Evolutionary conservation across 2,113 vertebrate species (phyloP), one percentile per base, ranked within the genome.

Genomic region (Paedocypris sp.): DNA sequence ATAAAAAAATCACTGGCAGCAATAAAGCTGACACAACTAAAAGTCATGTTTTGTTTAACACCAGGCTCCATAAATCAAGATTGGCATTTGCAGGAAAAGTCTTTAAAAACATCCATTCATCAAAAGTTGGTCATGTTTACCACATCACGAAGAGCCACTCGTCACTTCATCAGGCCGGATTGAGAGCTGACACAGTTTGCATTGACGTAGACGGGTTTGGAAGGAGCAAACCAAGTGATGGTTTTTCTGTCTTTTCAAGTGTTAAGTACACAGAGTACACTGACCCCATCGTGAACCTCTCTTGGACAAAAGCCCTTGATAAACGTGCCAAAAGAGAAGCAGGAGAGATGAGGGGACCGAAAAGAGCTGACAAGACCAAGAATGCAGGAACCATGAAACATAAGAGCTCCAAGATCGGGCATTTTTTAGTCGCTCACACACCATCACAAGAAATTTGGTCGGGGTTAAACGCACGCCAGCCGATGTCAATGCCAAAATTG

Each of bases 271-370:
- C 42, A 11, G 23, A 29, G 41, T 26, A 43, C 43, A 32, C 58
- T 66, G 68, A 62, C 58, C 45, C 28, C 8, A 19, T 41, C 15
- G 9, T 70, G 63, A 70, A 66, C 63, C 54, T 57, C 10, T 20
- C 22, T 26, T 32, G 54, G 54, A 48, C 57, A 62, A 61, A 61
- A 51, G 51, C 45, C 33, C 29, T 29, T 4, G 28, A 20, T 13
- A 19, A 57, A 20, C 22, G 11, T 57, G 39, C 10, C 39, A 57
- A 6, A n/a, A 18, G 52, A 10, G 13, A 54, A 10, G 22, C 4
- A 32, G 25, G 47, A 50, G 47, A 49, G 16, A 38, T 13, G n/a
- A 38, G 35, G 4, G 38, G 38, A 18, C 3, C 6, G 13, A 23
- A 9, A 11, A 10, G 15, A 26, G 33, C n/a, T 25, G 20, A 56